Conservation (phyloP, 2,113 vertebrate genomes). For the Syngnathus typhle region DNA sequence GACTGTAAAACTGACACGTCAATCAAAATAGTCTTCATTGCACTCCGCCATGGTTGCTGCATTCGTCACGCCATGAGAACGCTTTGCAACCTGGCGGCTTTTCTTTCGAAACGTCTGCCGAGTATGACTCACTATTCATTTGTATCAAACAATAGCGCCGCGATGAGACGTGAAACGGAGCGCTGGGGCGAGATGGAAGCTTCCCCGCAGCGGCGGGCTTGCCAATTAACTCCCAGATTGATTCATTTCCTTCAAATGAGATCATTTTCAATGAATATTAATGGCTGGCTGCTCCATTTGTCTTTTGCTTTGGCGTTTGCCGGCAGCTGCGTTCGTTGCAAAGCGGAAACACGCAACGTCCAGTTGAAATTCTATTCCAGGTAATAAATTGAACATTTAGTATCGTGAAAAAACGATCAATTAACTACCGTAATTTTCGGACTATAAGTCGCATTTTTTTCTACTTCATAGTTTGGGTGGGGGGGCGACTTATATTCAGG, state of each 20-base stretch:
- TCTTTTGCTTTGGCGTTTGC: slow-evolving; percentile 22
- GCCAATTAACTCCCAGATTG: slow-evolving; percentile 38
- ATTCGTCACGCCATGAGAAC: background rate
- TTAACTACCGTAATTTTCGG: no score
- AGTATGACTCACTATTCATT: slow-evolving; percentile 6
- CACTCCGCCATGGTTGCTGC: background rate
- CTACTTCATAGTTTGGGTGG: no score
- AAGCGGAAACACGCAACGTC: slow-evolving; percentile 35
- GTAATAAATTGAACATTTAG: background rate
- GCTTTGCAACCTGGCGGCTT: background rate
- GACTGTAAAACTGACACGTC: background rate
- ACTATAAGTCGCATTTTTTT: no score
- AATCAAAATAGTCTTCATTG: background rate
- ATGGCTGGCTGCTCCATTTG: slow-evolving; percentile 35
- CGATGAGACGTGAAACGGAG: slow-evolving; percentile 10
- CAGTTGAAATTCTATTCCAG: background rate
- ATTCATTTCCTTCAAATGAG: slow-evolving; percentile 37
- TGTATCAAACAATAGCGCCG: slow-evolving; percentile 23
- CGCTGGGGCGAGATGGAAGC: background rate
- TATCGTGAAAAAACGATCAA: no score
- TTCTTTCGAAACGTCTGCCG: background rate
- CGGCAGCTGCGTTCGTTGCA: slow-evolving; percentile 16
- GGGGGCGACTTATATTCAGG: no score
- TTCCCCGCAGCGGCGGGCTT: slow-evolving; percentile 9
- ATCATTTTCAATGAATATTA: slow-evolving; percentile 60